Evolutionary conservation across 2,113 vertebrate genomes (phyloP), one percentile per base, ranked within the genome.

Genomic region (Maccullochella peelii): DNA sequence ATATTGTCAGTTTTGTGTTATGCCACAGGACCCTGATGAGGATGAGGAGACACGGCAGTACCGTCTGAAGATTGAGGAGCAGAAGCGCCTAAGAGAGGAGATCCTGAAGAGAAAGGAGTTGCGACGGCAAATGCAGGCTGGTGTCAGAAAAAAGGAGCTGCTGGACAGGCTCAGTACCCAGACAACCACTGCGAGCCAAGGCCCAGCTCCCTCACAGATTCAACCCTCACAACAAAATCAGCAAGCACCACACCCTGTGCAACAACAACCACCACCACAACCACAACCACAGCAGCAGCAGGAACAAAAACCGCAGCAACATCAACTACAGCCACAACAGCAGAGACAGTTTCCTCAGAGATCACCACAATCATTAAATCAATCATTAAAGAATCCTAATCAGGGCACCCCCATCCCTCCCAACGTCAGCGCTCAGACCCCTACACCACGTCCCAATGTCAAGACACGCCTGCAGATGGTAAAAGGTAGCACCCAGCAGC

Each of bases 41-140:
- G 98, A 99, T 8, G 98, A 99, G 75, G 98, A 99, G 89, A 99
- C 98, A 0, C 92, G 97, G 61, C 91, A 97, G 73, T 99, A 99
- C 77, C 97, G 98, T 55, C 83, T 98, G 82, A 99, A 99, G 95
- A 98, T 99, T 5, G 98, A 99, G 74, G 97, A 99, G 80, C 98
- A 99, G 94, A 99, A 99, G 83, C 97, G 97, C 14, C 93, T 99
- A 4, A 94, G 98, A 50, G 97, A 99, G 86, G 97, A 98, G 94
- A 98, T 99, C 76, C 94, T 99, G 75, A 98, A 94, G 78, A 97
- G 95, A 61, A 99, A 99, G 93, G 98, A 99, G 92, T 82, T 98
- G 73, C 95, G 98, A 14, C 95, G 98, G 73, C 98, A 99, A 86
- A 97, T 98, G 96, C 98, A 99, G 93, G 98, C 98, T 0, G 98